Evolutionary conservation across 2,797 vertebrate species (phyloP).

Genomic region (Sebastes itinus): DNA sequence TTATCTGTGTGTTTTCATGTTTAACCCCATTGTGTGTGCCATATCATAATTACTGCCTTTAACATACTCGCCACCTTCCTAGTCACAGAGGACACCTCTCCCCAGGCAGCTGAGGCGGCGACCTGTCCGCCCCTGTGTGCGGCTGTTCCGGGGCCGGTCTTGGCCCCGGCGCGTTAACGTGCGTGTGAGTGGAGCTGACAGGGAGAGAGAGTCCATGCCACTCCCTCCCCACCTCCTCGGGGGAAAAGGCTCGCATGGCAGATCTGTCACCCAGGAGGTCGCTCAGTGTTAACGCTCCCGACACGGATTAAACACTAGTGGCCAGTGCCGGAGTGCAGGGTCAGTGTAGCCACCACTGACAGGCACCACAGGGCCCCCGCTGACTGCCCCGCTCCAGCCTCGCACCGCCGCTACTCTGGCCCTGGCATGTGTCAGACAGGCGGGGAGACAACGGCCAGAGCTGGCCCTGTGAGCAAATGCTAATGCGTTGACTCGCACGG

Average conservation of each 20-base stretch:
- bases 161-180: conserved; percentile 69
- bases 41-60: conserved; percentile 72
- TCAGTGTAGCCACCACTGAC: conserved; percentile 82
- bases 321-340: conserved; percentile 84
- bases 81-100: conserved; percentile 77
- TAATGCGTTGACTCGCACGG: conserved; percentile 59
- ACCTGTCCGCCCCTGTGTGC: conserved; percentile 69
- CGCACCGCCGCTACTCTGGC: conserved; percentile 60
- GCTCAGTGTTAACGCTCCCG: conserved; percentile 94
- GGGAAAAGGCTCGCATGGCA: conserved; percentile 88
- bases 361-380: conserved; percentile 79
- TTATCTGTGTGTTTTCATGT: conserved; percentile 43
- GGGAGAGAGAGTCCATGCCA: conserved; percentile 67
- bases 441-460: conserved; percentile 65
- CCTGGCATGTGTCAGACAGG: conserved; percentile 79
- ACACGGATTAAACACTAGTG: conserved; percentile 94
- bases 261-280: conserved; percentile 95
- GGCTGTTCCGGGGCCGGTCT: conserved; percentile 58
- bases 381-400: conserved; percentile 67
- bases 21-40: conserved; percentile 71
- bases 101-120: conserved; percentile 73
- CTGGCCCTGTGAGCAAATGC: conserved; percentile 69
- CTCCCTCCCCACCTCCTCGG: conserved; percentile 73
- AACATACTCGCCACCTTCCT: conserved; percentile 70
- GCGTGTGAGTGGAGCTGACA: conserved; percentile 80